Base-by-base conservation (phyloP, 2,797 vertebrate species). In the Falco naumanni region DNA sequence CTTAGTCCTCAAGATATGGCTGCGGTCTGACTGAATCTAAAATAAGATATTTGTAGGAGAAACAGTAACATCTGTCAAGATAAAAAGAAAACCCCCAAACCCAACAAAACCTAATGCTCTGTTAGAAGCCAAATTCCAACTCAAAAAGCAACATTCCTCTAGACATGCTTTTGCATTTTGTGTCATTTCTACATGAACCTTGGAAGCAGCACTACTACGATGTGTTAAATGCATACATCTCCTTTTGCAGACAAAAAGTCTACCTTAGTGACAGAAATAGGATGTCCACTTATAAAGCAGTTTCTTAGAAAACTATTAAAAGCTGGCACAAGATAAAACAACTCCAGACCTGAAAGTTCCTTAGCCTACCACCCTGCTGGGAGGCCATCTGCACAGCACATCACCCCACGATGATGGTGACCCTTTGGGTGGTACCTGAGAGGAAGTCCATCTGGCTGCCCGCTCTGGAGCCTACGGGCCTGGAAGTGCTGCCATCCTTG, bases 321-420 rank as follows among this genome's bases (percentile, higher is more conserved):
- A 90, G 21, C 65, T 89, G 54, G 14, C 54, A 90, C 39, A 80
- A 80, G 51, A 47, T 21, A n/a, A 76, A 82, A 54, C 43, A 70
- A 15, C 50, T 68, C 39, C 66, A 87, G 56, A 60, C 14, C 45
- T 48, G 43, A 13, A 85, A 71, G 75, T 61, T 76, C 50, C 66
- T 66, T 47, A 77, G 11, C 33, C 20, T 54, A 10, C 33, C 59
- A 59, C 20, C 8, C 29, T 54, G 79, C 39, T 3, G 4, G 51
- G 66, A 64, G 60, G 65, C 59, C 45, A 50, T 20, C 39, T 60
- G 51, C 33, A 14, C 7, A n/a, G 34, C 51, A 26, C 2, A 2
- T 28, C 34, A 53, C 39, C 45, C 43, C 16, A 22, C 0, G 1
- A 68, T 0, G 4, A 28, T 4, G 16, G 41, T 34, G 48, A 77